phyloP scores from a whole-genome alignment of 2,888 invertebrate species.

The Meloe dianella region DNA sequence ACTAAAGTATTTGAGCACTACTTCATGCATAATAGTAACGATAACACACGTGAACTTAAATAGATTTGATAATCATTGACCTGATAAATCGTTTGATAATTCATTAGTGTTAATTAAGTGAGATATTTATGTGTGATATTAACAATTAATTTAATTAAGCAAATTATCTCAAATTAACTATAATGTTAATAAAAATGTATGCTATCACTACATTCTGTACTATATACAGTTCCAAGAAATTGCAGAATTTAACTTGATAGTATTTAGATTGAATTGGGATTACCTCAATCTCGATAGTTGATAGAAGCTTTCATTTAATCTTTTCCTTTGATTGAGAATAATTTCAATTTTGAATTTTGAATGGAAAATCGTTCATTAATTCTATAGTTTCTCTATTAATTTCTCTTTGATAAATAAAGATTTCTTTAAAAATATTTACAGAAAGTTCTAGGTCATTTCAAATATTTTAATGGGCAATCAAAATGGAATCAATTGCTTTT shows the following conservation, averaged over 20 bases:
- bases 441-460: constrained; percentile 1
- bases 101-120: constrained; percentile 2
- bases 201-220: too few relatives aligned
- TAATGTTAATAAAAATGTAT: not conserved
- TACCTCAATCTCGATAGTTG: not conserved
- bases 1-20: not conserved
- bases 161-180: not conserved
- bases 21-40: not conserved
- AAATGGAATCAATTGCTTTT: not conserved
- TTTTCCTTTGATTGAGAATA: not conserved
- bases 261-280: not conserved
- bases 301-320: not conserved
- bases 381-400: not conserved
- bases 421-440: constrained; percentile 2
- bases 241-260: not conserved
- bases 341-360: too few relatives aligned
- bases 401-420: not conserved
- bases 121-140: not conserved
- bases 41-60: not conserved
- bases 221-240: not conserved
- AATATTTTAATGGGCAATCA: not conserved
- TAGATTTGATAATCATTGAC: not conserved
- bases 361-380: not conserved
- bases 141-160: not conserved
- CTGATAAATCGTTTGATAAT: constrained; percentile 3